These are phyloP conservation scores for Caenorhabditis sp. DNA, from an alignment of 2,888 invertebrate species.

Conservation along the genomic window DNA sequence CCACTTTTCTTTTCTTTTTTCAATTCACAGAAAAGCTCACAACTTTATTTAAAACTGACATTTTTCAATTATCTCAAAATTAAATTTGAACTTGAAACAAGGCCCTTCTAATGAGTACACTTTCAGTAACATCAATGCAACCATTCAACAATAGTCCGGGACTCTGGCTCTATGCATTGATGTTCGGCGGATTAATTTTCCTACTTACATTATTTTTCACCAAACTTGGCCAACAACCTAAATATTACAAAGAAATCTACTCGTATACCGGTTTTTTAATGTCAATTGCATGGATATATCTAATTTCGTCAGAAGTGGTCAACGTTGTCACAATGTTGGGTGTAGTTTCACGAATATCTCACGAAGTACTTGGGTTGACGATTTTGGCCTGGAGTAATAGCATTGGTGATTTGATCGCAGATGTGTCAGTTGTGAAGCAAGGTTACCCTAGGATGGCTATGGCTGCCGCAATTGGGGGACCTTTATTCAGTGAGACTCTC, in stretches of 20 bases:
- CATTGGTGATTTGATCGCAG: slow-evolving; percentile 77
- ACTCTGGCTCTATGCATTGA: slow-evolving; percentile 44
- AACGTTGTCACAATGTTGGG: slow-evolving; percentile 76
- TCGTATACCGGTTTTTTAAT: slow-evolving; percentile 75
- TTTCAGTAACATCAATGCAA: slow-evolving; percentile 33
- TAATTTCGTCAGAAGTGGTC: slow-evolving; percentile 77
- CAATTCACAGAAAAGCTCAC: no score
- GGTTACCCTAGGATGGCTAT: slow-evolving; percentile 79
- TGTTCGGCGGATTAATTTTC: slow-evolving; percentile 42
- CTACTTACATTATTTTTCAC: slow-evolving; percentile 52
- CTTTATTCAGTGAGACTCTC: slow-evolving; percentile 76
- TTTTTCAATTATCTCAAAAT: not conserved
- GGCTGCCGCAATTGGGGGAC: slow-evolving; percentile 79
- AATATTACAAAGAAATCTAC: slow-evolving; percentile 55
- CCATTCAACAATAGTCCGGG: slow-evolving; percentile 41
- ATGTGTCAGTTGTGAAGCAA: slow-evolving; percentile 76
- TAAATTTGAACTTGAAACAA: not conserved
- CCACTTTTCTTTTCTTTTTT: slow-evolving; percentile 8
- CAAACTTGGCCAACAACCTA: slow-evolving; percentile 43
- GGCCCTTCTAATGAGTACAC: not conserved
- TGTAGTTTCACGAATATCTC: slow-evolving; percentile 72
- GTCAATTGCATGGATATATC: slow-evolving; percentile 77
- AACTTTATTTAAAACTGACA: not conserved
- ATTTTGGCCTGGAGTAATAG: slow-evolving; percentile 79
- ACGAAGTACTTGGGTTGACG: slow-evolving; percentile 76